Evolutionary conservation across 2,113 vertebrate species (phyloP), one percentile per base, ranked within the genome.

Genomic region (Myiopsitta monachus): DNA sequence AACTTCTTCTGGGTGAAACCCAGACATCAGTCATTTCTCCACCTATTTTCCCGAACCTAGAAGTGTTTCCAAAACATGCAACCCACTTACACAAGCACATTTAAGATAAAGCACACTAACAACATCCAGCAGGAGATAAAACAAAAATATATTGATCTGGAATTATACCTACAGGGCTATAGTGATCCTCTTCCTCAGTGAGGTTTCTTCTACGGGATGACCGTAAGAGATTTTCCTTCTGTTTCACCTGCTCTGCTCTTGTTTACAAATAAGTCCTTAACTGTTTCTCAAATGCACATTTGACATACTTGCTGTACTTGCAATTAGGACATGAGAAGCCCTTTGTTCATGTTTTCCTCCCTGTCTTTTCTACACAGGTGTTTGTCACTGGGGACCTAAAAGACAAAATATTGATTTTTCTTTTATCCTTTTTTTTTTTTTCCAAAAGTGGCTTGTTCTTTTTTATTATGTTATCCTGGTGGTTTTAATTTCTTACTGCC

Each of bases 351-450:
- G 77, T 74, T 88, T 94, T 92, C 62, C 36, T 68, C 57, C 91
- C 76, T 97, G 73, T 95, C 72, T 96, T 96, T 92, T 91, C 93
- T 94, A 41, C 44, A 87, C 57, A 92, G 83, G 85, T 92, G 68
- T 91, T 96, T 92, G 59, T 88, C 54, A 84, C 57, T 82, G 83
- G 88, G 52, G 84, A 95, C 86, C 68, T 93, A 93, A 92, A 97
- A 97, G 88, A 95, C 41, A 95, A 96, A 97, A 92, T 96, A 97
- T 87, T 95, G 92, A 97, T 95, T 96, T 88, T 88, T 38, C 16
- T 69, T 74, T 73, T 73, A 38, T 51, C 10, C 28, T 11, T 6
- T 59, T n/a, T n/a, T 26, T 38, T 19, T 18, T 30, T 15, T 3
- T 4, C 3, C 18, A 64, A 52, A 75, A 94, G 92, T 55, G 38